Percentiles rank a stretch among this genome's conserved stretches.
Evolutionary conservation across 1,140 invertebrate genomes (phyloP).

Genomic region (Aphelenchoides avenae): DNA sequence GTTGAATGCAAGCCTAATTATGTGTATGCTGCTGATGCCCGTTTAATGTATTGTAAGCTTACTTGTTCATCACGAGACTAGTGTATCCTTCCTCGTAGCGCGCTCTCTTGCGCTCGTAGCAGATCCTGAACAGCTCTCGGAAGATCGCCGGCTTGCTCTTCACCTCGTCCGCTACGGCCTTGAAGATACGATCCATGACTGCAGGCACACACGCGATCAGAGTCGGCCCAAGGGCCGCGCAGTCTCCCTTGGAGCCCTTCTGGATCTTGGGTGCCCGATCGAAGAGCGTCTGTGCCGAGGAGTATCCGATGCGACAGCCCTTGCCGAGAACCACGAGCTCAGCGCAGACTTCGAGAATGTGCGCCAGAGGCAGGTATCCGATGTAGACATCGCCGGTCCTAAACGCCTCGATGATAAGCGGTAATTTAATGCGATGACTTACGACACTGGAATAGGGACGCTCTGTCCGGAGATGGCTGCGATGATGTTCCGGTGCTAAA

Average conservation of each 20-base stretch:
- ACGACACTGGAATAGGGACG: slow-evolving; percentile 66
- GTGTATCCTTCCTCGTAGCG: slow-evolving; percentile 76
- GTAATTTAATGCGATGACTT: slow-evolving; percentile 34
- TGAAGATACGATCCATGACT: slow-evolving; percentile 61
- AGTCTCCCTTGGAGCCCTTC: slow-evolving; percentile 76
- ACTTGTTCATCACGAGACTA: slow-evolving; percentile 74
- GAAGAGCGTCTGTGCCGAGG: slow-evolving; percentile 86
- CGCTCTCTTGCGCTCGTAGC: slow-evolving; percentile 59
- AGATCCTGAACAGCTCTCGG: slow-evolving; percentile 59
- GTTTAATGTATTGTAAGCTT: slow-evolving; percentile 23
- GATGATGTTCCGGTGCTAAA: slow-evolving; percentile 83
- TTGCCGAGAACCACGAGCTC: slow-evolving; percentile 62
- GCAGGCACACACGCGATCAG: slow-evolving; percentile 88
- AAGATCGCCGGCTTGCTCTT: slow-evolving; percentile 47
- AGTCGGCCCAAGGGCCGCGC: slow-evolving; percentile 80
- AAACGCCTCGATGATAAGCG: too few relatives aligned
- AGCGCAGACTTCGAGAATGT: slow-evolving; percentile 85
- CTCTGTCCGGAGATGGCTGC: slow-evolving; percentile 80
- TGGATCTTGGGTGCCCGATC: slow-evolving; percentile 88
- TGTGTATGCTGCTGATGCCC: slow-evolving; percentile 11
- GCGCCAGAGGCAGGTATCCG: slow-evolving; percentile 90
- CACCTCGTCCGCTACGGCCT: slow-evolving; percentile 60
- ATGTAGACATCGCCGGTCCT: slow-evolving; percentile 79
- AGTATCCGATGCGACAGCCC: slow-evolving; percentile 92
- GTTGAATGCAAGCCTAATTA: slow-evolving; percentile 69